Base-by-base conservation (phyloP, 2,797 vertebrate genomes). In the Hypotaenidia philippensis region DNA sequence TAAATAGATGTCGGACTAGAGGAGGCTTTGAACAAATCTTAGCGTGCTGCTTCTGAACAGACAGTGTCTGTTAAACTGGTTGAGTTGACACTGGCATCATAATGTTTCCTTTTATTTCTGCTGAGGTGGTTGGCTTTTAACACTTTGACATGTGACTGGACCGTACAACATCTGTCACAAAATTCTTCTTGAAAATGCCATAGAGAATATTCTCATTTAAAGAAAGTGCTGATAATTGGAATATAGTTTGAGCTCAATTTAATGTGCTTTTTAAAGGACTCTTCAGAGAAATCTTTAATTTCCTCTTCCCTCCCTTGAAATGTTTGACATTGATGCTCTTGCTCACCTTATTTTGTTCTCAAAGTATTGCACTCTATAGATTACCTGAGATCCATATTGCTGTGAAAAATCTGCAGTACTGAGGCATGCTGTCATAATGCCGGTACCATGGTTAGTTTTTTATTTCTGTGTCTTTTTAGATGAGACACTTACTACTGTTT, bases 1-100 rank as follows among this genome's bases (percentile, higher is more conserved):
- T 97, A 96, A 97, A 97, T 97, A 97, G 96, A 91, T 79, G 79
- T 87, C 1, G 8, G 94, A 88, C 94, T 96, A 83, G 93, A 81
- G 88, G 41, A 95, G 88, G 78, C 56, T 94, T 96, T 95, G 88
- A 95, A 87, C 92, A 94, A 96, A 97, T 94, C 96, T 96, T 96
- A 89, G 90, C 80, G 40, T 95, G 76, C 95, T 96, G 90, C 95
- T 96, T 95, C 81, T 72, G 83, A 96, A 92, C 90, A 94, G 86
- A 91, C 44, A 72, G 92, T 65, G 85, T 93, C 94, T 97, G 87
- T 95, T 96, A 76, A 78, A 83, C 94, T 87, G 64, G 83, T 94
- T 88, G 52, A 53, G 76, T 95, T 84, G 91, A 75, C 75, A 38
- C 55, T 61, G 77, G 69, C 74, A 90, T 96, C 88, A 68, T 94